phyloP scores from a whole-genome alignment of 2,888 invertebrate genomes.

The Tuberolachnus salignus region DNA sequence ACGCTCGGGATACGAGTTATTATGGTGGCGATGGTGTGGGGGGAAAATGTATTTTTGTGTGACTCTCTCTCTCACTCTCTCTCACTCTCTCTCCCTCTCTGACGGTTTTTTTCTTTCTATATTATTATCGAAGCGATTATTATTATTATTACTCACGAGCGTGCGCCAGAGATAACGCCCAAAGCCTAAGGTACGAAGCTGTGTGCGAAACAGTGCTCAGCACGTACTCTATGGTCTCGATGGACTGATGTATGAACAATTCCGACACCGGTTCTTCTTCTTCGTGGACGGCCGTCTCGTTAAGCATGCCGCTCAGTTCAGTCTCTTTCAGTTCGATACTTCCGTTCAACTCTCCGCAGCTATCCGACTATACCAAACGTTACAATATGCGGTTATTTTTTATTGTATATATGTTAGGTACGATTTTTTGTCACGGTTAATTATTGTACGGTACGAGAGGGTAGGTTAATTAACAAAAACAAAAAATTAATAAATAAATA shows the following conservation, averaged over 20 bases:
- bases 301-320: conserved; percentile 52
- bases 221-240: conserved; percentile 96
- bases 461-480: too few relatives aligned
- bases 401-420: not conserved
- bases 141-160: conserved; percentile 87
- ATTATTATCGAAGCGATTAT: too few relatives aligned
- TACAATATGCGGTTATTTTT: not conserved
- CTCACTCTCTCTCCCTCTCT: too few relatives aligned
- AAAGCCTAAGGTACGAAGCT: conserved; percentile 92
- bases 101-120: too few relatives aligned
- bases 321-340: conserved; percentile 50
- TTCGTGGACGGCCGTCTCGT: conserved; percentile 55
- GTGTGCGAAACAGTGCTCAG: conserved; percentile 96
- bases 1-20: too few relatives aligned
- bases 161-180: conserved; percentile 96
- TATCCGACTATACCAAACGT: conserved; percentile 20
- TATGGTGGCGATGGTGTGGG: too few relatives aligned
- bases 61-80: too few relatives aligned
- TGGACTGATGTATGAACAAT: conserved; percentile 89
- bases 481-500: too few relatives aligned
- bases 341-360: conserved; percentile 51
- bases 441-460: too few relatives aligned
- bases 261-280: conserved; percentile 78
- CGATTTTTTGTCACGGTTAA: too few relatives aligned
- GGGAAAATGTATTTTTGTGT: too few relatives aligned